phyloP scores from a whole-genome alignment of 2,113 vertebrate species.

The Prionailurus viverrinus region DNA sequence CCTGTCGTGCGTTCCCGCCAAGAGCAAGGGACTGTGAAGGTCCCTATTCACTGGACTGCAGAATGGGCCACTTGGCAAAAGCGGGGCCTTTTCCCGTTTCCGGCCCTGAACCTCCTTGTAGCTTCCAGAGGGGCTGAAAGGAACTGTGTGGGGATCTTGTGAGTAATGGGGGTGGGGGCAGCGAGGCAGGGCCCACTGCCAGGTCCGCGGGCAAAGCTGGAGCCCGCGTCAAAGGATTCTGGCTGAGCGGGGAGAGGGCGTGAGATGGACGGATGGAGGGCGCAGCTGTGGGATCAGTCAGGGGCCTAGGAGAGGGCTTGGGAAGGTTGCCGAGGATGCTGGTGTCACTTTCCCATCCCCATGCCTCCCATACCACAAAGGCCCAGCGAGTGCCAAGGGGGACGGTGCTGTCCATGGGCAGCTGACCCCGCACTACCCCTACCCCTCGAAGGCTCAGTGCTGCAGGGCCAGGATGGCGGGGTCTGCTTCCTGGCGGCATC shows the following conservation, averaged over 20 bases:
- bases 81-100: slow-evolving; percentile 75
- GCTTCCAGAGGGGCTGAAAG: slow-evolving; percentile 76
- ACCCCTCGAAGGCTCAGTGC: not conserved
- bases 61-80: slow-evolving; percentile 79
- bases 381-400: not conserved
- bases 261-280: slow-evolving; percentile 63
- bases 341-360: not conserved
- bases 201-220: slow-evolving; percentile 64
- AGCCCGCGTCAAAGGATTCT: slow-evolving; percentile 57
- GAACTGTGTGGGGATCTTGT: slow-evolving; percentile 75
- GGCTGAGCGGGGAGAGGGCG: slow-evolving; percentile 61
- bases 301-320: slow-evolving; percentile 50
- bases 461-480: not conserved
- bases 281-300: slow-evolving; percentile 72
- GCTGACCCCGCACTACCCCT: not conserved
- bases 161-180: slow-evolving; percentile 64
- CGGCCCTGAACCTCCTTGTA: slow-evolving; percentile 60
- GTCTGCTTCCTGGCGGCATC: not conserved
- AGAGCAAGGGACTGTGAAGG: slow-evolving; percentile 68
- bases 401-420: not conserved
- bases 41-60: slow-evolving; percentile 79
- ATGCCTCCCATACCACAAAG: slow-evolving; percentile 11
- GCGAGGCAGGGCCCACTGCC: slow-evolving; percentile 65
- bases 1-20: slow-evolving; percentile 77
- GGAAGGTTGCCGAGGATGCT: slow-evolving; percentile 60